Conservation (phyloP, 2,113 vertebrate species). For the Miniopterus natalensis region DNA sequence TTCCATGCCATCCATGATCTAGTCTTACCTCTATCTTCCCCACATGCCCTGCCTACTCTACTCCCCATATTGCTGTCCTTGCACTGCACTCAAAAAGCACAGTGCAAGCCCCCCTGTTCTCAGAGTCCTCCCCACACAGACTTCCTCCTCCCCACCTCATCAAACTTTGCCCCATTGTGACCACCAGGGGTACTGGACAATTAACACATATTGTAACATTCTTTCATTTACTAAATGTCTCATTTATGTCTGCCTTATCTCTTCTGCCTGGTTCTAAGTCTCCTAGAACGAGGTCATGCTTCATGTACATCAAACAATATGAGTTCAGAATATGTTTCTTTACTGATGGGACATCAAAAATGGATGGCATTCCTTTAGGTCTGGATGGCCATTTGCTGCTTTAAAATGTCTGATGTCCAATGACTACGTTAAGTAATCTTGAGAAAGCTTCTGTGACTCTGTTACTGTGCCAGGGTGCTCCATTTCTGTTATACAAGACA, state of each 20-base stretch:
- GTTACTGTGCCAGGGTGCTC: not conserved
- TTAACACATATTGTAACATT: not conserved
- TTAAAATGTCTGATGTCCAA: not conserved
- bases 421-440: not conserved
- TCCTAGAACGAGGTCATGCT: not conserved
- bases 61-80: not conserved
- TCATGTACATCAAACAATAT: not conserved
- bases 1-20: not conserved
- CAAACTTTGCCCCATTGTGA: not conserved
- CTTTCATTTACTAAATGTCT: not conserved
- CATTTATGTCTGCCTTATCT: not conserved
- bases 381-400: not conserved
- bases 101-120: not conserved
- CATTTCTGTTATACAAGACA: not conserved
- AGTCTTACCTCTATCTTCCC: not conserved
- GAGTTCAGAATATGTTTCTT: not conserved
- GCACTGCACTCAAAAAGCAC: not conserved
- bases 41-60: not conserved
- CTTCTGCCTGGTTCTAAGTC: not conserved
- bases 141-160: not conserved
- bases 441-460: not conserved
- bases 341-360: not conserved
- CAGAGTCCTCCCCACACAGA: not conserved
- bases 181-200: not conserved
- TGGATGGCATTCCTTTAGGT: conserved; percentile 27